Base-by-base conservation (phyloP, 2,113 vertebrate genomes). In the Gymnocephalus cernua region DNA sequence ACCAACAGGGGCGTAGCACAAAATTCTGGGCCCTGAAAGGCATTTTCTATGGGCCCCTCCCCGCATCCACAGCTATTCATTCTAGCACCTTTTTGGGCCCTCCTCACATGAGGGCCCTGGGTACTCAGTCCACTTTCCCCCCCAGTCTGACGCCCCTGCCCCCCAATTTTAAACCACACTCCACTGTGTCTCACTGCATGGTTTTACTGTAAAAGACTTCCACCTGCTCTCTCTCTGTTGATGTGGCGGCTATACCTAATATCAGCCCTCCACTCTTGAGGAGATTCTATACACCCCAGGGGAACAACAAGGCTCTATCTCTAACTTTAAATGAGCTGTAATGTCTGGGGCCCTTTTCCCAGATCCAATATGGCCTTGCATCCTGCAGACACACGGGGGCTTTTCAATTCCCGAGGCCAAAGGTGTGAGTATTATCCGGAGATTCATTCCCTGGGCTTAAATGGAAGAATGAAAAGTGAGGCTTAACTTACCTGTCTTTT, bases 271-370 rank as follows among this genome's bases (percentile, higher is more conserved):
- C 65, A 15, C 25, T 81, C 61, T 15, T 15, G 65, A 78, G 12
- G 51, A 80, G 64, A 10, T 54, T 80, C 74, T 12, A 16, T 73
- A 47, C 44, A 44, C 74, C 78, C 48, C 35, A 16, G 51, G 68
- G 67, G 53, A 23, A 74, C 58, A 25, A 68, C 18, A 14, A 64
- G 47, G 15, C 54, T 81, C 74, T 45, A 71, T 84, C 78, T 84
- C 84, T 84, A 88, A 85, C 83, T 89, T 92, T 72, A 90, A 84
- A 90, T 85, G 83, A 89, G 86, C 77, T 66, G 62, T 82, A 84
- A 90, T 84, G 23, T 79, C 82, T 77, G 32, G 48, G 53, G 77
- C 65, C 61, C n/a, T 74, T 75, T 74, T 18, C 70, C 57, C 47
- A 61, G 58, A 89, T 89, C 79, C 77, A 86, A 81, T 79, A 85